phyloP scores from a whole-genome alignment of 2,888 invertebrate genomes.

The Clivina fossor region DNA sequence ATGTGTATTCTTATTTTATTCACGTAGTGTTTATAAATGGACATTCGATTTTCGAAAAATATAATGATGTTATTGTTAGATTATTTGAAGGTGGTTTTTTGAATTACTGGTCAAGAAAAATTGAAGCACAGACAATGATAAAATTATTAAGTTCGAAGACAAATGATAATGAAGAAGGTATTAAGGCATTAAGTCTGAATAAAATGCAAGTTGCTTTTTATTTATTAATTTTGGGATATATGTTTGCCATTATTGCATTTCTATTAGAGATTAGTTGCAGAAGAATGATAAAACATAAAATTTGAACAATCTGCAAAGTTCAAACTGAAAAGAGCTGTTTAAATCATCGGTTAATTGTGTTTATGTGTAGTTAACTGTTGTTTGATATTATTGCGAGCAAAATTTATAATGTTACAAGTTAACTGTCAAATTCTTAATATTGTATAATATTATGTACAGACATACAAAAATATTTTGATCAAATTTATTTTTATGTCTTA shows the following conservation, averaged over 20 bases:
- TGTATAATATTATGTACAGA: no score
- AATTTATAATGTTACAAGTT: no score
- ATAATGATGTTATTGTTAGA: constrained; percentile 11
- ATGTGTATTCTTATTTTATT: constrained; percentile 11
- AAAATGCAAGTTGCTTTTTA: constrained; percentile 12
- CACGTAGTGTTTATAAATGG: constrained; percentile 19
- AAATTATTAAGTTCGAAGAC: not conserved
- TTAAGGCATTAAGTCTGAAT: not conserved
- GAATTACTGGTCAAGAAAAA: constrained; percentile 10
- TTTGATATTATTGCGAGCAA: no score
- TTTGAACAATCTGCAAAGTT: no score
- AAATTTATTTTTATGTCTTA: no score
- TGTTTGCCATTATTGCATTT: constrained; percentile 7
- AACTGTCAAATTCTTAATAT: no score
- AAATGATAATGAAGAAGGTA: not conserved
- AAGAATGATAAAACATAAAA: no score
- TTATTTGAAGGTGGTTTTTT: constrained; percentile 21
- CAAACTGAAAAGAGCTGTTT: no score
- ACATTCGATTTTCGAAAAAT: constrained; percentile 17
- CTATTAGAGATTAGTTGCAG: constrained; percentile 13
- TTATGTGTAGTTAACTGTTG: no score
- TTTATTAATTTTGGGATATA: constrained; percentile 10
- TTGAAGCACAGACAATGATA: constrained; percentile 9
- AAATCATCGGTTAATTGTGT: no score
- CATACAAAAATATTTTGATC: no score